A percentile compares a stretch with the other conserved stretches of the same genome.
Conservation (phyloP, 2,888 invertebrate genomes). For the Candidula unifasciata region DNA sequence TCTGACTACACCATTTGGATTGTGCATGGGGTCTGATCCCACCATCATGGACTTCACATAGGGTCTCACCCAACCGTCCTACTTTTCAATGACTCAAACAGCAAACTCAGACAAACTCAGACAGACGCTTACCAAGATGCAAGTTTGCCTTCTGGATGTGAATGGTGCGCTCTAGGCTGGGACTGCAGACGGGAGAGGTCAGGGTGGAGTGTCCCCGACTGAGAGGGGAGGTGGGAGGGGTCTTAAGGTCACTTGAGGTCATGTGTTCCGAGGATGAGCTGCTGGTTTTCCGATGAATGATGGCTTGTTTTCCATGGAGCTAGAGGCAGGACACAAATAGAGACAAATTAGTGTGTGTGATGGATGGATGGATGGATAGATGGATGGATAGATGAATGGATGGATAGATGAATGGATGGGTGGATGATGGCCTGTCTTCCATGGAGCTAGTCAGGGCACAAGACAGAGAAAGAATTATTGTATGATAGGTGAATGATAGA, state of each 20-base stretch:
- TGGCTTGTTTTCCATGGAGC: conserved; percentile 19
- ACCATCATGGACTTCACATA: no score
- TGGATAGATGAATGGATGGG: not conserved
- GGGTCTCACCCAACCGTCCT: no score
- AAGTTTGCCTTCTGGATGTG: conserved; percentile 81
- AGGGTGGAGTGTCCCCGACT: conserved; percentile 65
- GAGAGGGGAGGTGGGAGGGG: conserved; percentile 63
- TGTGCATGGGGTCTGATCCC: no score
- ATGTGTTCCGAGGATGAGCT: conserved; percentile 67
- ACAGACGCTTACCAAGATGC: conserved; percentile 81
- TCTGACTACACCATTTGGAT: no score
- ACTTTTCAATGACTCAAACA: no score
- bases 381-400: not conserved
- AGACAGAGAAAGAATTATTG: not conserved
- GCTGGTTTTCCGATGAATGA: conserved; percentile 56
- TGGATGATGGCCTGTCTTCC: not conserved
- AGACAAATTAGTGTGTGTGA: not conserved
- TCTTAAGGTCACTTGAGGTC: conserved; percentile 74
- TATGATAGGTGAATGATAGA: not conserved
- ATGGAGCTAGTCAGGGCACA: not conserved
- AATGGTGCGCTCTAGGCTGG: conserved; percentile 80
- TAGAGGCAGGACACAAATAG: not conserved
- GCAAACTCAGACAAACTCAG: no score
- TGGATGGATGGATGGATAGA: not conserved
- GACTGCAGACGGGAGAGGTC: conserved; percentile 64